These are phyloP conservation scores for Caloenas nicobarica DNA, from an alignment of 2,113 vertebrate genomes.

Conservation along the genomic window DNA sequence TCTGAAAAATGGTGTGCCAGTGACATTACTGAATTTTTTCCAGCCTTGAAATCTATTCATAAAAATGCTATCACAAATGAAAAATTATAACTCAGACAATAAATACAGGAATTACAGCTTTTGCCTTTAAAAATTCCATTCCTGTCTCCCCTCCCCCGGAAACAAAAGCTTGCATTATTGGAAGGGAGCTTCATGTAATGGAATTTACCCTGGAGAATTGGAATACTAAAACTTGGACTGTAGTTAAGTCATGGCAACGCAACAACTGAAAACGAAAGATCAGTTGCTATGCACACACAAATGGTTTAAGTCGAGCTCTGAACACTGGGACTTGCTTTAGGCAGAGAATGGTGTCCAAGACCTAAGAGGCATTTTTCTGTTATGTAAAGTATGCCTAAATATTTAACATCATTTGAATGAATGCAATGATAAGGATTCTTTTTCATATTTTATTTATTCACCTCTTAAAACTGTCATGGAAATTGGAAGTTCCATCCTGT, in stretches of 20 bases:
- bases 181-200: background rate
- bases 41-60: background rate
- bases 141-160: background rate
- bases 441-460: background rate
- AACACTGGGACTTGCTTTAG: background rate
- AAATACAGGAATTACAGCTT: background rate
- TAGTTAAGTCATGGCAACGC: background rate
- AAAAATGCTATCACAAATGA: background rate
- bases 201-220: background rate
- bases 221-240: background rate
- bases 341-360: background rate
- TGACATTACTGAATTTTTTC: background rate
- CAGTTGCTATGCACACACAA: background rate
- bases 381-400: background rate
- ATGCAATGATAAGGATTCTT: background rate
- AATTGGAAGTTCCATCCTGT: background rate
- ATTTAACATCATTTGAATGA: background rate
- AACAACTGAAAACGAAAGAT: background rate
- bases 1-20: background rate
- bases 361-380: background rate
- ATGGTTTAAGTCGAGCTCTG: background rate
- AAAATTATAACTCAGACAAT: background rate
- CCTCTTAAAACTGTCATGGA: background rate
- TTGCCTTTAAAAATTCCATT: background rate
- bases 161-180: background rate